phyloP scores from a whole-genome alignment of 2,888 invertebrate genomes.

The Nomada ruficornis region DNA sequence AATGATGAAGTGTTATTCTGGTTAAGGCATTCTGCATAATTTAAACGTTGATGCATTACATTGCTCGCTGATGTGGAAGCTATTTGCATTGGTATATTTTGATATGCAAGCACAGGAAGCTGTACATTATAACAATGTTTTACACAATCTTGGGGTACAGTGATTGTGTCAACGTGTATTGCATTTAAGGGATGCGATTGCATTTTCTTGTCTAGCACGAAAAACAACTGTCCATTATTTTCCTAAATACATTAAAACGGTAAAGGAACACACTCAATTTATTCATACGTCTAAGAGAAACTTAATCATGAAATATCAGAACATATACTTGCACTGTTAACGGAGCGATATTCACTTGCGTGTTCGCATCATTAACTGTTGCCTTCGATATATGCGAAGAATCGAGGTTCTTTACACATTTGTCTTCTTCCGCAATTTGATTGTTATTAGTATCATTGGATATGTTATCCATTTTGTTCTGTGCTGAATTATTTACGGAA shows the following conservation, averaged over 20 bases:
- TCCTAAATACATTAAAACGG: constrained; percentile 57
- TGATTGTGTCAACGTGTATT: constrained; percentile 57
- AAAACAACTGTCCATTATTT: constrained; percentile 64
- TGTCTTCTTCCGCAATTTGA: neutral
- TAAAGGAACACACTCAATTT: constrained; percentile 11
- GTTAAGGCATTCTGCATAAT: neutral
- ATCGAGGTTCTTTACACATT: neutral
- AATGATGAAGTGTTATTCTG: neutral
- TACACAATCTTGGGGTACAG: constrained; percentile 58
- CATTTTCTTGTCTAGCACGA: constrained; percentile 68
- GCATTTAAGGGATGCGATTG: constrained; percentile 53
- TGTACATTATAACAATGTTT: constrained; percentile 72
- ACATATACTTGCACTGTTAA: constrained; percentile 42
- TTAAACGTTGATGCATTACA: constrained; percentile 17
- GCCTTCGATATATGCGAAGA: constrained; percentile 1
- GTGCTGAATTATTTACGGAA: neutral
- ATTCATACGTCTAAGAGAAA: neutral
- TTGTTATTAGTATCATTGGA: neutral
- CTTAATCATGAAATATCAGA: constrained; percentile 14
- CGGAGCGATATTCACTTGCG: constrained; percentile 33
- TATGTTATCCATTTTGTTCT: neutral
- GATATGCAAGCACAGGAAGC: constrained; percentile 72
- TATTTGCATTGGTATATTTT: constrained; percentile 70
- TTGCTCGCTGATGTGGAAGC: constrained; percentile 32
- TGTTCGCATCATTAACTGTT: constrained; percentile 38